These are phyloP conservation scores for Zalophus californianus DNA, from an alignment of 2,797 vertebrate genomes.

Conservation along the genomic window DNA sequence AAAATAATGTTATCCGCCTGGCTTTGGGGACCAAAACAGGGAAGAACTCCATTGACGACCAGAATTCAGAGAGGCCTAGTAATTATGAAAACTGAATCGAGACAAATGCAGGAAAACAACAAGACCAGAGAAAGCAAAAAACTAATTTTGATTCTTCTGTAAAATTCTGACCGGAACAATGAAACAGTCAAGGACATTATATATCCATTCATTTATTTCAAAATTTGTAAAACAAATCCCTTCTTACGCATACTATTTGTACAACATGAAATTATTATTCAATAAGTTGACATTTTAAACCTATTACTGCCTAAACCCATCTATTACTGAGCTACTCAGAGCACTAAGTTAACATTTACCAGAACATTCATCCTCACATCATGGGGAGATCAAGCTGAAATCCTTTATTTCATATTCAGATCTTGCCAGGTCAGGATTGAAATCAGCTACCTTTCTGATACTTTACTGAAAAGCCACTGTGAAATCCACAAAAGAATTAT, in stretches of 20 bases:
- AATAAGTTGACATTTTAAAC: conserved; percentile 95
- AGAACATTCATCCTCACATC: conserved; percentile 95
- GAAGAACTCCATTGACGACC: conserved; percentile 68
- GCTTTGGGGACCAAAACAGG: conserved; percentile 62
- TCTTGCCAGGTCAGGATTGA: conserved; percentile 92
- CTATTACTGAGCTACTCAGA: conserved; percentile 94
- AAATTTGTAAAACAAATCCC: conserved; percentile 93
- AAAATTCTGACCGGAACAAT: conserved; percentile 85
- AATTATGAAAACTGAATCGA: conserved; percentile 70
- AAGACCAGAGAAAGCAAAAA: conserved; percentile 80
- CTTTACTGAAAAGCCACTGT: conserved; percentile 89
- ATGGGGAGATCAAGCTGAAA: conserved; percentile 95
- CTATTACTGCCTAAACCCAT: conserved; percentile 92
- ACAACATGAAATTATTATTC: conserved; percentile 93
- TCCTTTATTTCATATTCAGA: conserved; percentile 94
- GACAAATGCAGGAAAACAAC: conserved; percentile 72
- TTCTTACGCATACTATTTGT: conserved; percentile 90
- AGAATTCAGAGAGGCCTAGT: conserved; percentile 74
- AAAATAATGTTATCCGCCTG: conserved; percentile 69
- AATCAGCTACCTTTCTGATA: conserved; percentile 94
- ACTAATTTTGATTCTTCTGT: conserved; percentile 84
- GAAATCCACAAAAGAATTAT: conserved; percentile 92
- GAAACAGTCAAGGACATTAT: conserved; percentile 89
- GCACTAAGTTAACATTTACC: conserved; percentile 96
- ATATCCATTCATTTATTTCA: conserved; percentile 92